These are phyloP conservation scores for Sebastolobus altivelis DNA, from an alignment of 2,797 vertebrate genomes.

Conservation along the genomic window DNA sequence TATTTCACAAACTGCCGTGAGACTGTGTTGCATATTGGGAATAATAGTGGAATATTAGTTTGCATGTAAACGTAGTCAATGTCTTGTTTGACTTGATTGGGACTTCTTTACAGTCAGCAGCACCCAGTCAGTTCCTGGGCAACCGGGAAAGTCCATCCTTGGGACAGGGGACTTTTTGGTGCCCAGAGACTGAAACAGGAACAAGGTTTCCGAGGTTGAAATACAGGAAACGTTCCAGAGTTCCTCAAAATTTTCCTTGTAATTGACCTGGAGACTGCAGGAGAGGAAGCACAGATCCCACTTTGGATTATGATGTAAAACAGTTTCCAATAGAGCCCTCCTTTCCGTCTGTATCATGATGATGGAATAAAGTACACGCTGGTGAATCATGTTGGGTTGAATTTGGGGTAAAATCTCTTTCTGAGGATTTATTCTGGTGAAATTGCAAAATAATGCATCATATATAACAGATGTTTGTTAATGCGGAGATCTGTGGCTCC, in stretches of 20 bases:
- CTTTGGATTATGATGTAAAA: background rate
- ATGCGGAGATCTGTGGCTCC: slow-evolving; percentile 10
- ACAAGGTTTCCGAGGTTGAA: background rate
- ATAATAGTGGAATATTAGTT: too few relatives aligned
- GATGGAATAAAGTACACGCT: background rate
- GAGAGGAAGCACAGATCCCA: background rate
- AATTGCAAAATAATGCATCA: background rate
- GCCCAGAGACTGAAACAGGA: background rate
- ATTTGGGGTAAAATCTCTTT: slow-evolving; percentile 7
- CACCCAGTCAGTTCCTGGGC: background rate
- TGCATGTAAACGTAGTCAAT: too few relatives aligned
- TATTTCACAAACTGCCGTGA: too few relatives aligned
- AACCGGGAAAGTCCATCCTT: background rate
- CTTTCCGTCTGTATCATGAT: background rate
- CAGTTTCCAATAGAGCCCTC: background rate
- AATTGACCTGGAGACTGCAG: background rate
- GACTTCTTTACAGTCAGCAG: too few relatives aligned
- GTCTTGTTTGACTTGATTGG: too few relatives aligned
- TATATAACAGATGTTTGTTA: slow-evolving; percentile 8
- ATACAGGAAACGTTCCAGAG: background rate
- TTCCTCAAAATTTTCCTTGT: background rate
- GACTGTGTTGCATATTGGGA: too few relatives aligned
- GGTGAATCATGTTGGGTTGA: background rate
- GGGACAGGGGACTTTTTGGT: too few relatives aligned
- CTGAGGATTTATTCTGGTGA: background rate